Conservation (phyloP, 2,797 vertebrate genomes). For the Margarornis squamiger region DNA sequence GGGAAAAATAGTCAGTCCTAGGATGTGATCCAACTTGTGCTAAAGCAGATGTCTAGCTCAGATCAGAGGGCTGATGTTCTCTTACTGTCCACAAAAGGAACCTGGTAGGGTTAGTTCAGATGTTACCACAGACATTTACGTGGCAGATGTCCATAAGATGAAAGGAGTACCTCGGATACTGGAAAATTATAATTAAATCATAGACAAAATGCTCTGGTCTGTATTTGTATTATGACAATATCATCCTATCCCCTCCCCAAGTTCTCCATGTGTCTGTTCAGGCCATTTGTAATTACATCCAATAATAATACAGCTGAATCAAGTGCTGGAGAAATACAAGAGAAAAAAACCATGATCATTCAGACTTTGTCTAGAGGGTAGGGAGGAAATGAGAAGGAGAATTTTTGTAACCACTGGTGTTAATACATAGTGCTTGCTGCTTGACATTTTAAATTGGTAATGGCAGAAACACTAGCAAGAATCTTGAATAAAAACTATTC, state of each 20-base stretch:
- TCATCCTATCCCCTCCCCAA: background rate
- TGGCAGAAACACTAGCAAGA: background rate
- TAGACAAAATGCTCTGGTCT: background rate
- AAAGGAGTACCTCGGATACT: background rate
- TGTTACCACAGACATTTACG: background rate
- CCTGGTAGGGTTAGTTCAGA: background rate
- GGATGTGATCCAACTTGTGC: background rate
- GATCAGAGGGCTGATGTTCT: background rate
- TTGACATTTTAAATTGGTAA: background rate
- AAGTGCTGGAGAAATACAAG: background rate
- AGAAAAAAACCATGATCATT: background rate
- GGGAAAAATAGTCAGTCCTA: background rate
- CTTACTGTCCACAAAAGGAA: background rate
- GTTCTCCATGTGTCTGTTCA: background rate
- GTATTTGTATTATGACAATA: background rate
- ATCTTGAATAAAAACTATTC: background rate
- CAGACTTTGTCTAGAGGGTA: background rate
- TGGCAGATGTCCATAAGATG: background rate
- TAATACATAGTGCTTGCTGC: background rate
- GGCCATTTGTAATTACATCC: background rate
- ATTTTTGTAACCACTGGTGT: background rate
- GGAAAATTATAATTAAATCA: background rate
- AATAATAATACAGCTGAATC: background rate
- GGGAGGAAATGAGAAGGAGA: background rate
- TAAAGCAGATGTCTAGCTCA: background rate